A percentile compares a stretch with the other conserved stretches of the same genome.
These are phyloP conservation scores for Lutjanus argentimaculatus DNA, from an alignment of 2,797 vertebrate genomes.

Conservation along the genomic window DNA sequence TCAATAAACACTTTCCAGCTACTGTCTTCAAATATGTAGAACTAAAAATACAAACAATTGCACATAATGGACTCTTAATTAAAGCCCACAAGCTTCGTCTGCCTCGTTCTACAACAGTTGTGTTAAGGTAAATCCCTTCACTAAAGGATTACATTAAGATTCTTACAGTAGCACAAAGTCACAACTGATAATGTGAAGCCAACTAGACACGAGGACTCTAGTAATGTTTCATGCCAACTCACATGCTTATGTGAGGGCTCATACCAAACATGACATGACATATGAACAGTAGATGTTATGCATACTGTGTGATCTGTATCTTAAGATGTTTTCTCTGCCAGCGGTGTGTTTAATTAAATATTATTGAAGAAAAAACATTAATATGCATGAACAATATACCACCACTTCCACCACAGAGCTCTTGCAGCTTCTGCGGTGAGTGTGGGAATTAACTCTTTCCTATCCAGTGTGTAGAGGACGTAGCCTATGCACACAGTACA, in stretches of 20 bases:
- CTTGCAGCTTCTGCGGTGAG: conserved; percentile 64
- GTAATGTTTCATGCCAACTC: conserved; percentile 1
- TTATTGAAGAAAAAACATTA: not conserved
- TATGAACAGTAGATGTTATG: not conserved
- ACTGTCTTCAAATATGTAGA: not conserved
- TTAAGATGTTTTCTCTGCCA: not conserved
- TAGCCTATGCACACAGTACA: conserved; percentile 59
- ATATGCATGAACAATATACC: conserved; percentile 6
- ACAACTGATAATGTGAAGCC: conserved; percentile 60
- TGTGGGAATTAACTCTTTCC: conserved; percentile 88
- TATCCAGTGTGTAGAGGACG: conserved; percentile 51
- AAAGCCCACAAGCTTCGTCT: conserved; percentile 25
- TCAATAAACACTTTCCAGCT: not conserved
- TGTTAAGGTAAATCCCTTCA: conserved; percentile 75
- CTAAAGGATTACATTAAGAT: conserved; percentile 83
- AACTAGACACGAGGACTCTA: conserved; percentile 21
- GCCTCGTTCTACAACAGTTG: conserved; percentile 62
- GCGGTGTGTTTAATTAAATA: not conserved
- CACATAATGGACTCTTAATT: not conserved
- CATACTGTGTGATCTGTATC: not conserved
- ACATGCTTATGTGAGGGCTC: not conserved
- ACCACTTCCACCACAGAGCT: conserved; percentile 40
- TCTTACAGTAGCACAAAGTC: conserved; percentile 75
- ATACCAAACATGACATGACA: conserved; percentile 2
- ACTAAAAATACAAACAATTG: not conserved